Conservation (phyloP, 2,888 invertebrate genomes). For the Acrobasis repandana region DNA sequence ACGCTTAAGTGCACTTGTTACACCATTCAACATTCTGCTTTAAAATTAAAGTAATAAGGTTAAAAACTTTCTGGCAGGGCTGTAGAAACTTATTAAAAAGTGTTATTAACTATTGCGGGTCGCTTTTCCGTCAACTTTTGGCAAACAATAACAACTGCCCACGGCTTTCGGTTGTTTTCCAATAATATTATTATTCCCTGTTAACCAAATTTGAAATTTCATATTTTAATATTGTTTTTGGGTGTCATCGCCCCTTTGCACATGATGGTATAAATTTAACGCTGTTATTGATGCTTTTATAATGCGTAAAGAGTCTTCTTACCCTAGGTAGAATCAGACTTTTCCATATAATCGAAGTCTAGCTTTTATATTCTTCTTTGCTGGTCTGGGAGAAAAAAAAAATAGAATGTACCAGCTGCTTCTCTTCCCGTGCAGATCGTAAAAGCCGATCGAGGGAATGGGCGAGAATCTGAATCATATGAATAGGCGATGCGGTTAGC, state of each 20-base stretch:
- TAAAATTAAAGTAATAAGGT: neutral
- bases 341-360: too few relatives aligned
- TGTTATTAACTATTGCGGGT: neutral
- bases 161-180: neutral
- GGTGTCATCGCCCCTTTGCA: neutral
- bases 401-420: too few relatives aligned
- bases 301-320: too few relatives aligned
- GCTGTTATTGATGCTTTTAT: too few relatives aligned
- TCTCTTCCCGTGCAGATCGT: too few relatives aligned
- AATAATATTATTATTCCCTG: slow-evolving; percentile 1
- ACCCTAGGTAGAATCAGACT: too few relatives aligned
- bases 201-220: neutral
- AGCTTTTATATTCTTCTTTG: too few relatives aligned
- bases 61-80: too few relatives aligned
- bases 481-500: too few relatives aligned
- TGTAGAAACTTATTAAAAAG: neutral
- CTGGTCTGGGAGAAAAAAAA: too few relatives aligned
- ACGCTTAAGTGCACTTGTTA: neutral
- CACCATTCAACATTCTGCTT: neutral
- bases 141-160: neutral
- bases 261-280: neutral
- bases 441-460: too few relatives aligned
- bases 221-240: neutral
- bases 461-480: too few relatives aligned
- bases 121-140: neutral